Conservation (phyloP, 1,140 invertebrate species). For the Camponotus pennsylvanicus region DNA sequence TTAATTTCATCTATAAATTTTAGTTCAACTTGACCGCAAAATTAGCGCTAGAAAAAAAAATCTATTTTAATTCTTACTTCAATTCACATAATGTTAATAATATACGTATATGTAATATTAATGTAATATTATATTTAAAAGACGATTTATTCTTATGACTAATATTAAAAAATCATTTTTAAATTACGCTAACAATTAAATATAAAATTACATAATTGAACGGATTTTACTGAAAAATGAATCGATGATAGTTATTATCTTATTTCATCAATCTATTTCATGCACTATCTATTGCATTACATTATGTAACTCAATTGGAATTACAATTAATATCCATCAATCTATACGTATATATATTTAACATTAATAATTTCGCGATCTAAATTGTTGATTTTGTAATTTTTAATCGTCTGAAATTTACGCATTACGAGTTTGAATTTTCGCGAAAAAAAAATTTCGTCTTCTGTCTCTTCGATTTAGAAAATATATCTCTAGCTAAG, state of each 20-base stretch:
- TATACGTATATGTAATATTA: too few species aligned
- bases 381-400: background rate
- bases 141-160: background rate
- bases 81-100: background rate
- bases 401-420: background rate
- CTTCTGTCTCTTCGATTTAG: background rate
- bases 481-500: constrained; percentile 1
- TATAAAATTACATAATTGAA: background rate
- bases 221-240: background rate
- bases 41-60: background rate
- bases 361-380: constrained; percentile 30
- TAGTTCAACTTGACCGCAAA: constrained; percentile 5
- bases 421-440: constrained; percentile 1
- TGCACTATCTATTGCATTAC: background rate
- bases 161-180: background rate
- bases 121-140: background rate
- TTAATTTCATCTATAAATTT: constrained; percentile 30
- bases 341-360: background rate
- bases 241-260: constrained; percentile 52
- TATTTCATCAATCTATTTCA: constrained; percentile 21
- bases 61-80: constrained; percentile 2
- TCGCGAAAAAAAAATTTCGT: constrained; percentile 4
- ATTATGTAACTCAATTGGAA: background rate
- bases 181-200: background rate
- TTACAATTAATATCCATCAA: background rate